A percentile compares a stretch with the other conserved stretches of the same genome.
These are phyloP conservation scores for Ommatoiulus sabulosus DNA, from an alignment of 2,888 invertebrate species.

Conservation along the genomic window DNA sequence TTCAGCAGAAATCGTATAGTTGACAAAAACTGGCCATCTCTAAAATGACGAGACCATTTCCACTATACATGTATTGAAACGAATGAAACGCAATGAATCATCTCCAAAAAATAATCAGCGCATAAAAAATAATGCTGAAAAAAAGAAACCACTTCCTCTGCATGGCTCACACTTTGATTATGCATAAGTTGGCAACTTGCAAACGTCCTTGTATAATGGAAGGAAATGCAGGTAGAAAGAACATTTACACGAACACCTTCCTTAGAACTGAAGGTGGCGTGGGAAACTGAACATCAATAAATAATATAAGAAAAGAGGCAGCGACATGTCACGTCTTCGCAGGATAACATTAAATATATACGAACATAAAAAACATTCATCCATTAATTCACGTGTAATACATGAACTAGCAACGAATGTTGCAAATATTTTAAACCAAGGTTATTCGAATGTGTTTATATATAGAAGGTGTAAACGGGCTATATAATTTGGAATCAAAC, in stretches of 20 bases:
- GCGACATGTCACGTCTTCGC: background rate
- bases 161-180: conserved; percentile 1
- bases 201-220: background rate
- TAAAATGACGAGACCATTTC: background rate
- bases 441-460: too few relatives aligned
- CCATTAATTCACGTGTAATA: too few relatives aligned
- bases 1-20: background rate
- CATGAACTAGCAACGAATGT: too few relatives aligned
- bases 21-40: background rate
- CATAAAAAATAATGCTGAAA: conserved; percentile 25
- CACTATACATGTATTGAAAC: background rate
- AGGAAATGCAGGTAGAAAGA: background rate
- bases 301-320: background rate
- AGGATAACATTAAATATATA: background rate
- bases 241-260: background rate
- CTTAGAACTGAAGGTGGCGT: background rate
- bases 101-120: background rate
- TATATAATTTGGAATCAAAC: too few relatives aligned
- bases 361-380: background rate
- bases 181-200: background rate
- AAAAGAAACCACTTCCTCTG: conserved; percentile 12
- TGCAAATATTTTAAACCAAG: too few relatives aligned
- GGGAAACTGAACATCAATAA: background rate
- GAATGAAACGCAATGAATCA: background rate
- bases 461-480: too few relatives aligned